These are phyloP conservation scores for Nycticryphes semicollaris DNA, from an alignment of 2,113 vertebrate genomes.

Conservation along the genomic window DNA sequence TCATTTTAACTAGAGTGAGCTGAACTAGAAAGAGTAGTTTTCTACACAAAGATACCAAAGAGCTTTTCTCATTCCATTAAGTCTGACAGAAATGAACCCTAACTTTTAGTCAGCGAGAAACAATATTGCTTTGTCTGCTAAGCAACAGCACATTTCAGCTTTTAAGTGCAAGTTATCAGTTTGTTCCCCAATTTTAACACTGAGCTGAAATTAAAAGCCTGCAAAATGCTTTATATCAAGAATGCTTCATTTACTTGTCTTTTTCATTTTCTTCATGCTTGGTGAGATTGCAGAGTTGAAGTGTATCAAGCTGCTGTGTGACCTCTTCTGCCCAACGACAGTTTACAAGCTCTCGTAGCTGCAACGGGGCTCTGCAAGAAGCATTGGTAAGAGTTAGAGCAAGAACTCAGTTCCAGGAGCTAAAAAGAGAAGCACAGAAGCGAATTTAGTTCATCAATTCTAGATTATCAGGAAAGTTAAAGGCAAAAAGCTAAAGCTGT, in stretches of 20 bases:
- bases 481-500: not conserved
- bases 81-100: not conserved
- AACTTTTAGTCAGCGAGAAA: not conserved
- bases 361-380: constrained; percentile 86
- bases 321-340: constrained; percentile 99
- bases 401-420: not conserved
- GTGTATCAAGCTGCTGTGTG: constrained; percentile 95
- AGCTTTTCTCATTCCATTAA: not conserved
- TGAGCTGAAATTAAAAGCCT: not conserved
- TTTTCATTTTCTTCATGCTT: constrained; percentile 98
- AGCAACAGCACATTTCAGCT: not conserved
- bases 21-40: not conserved
- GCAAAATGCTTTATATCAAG: not conserved
- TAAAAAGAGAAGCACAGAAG: not conserved
- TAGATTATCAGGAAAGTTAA: not conserved
- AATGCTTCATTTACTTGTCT: constrained; percentile 85
- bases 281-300: constrained; percentile 94
- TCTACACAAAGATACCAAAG: not conserved
- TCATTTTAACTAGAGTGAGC: not conserved
- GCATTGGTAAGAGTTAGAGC: not conserved
- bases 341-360: constrained; percentile 95
- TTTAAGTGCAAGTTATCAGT: not conserved
- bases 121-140: not conserved
- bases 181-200: not conserved
- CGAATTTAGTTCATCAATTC: not conserved